These are phyloP conservation scores for Sminthurides bifidus DNA, from an alignment of 1,140 invertebrate species.

Conservation along the genomic window DNA sequence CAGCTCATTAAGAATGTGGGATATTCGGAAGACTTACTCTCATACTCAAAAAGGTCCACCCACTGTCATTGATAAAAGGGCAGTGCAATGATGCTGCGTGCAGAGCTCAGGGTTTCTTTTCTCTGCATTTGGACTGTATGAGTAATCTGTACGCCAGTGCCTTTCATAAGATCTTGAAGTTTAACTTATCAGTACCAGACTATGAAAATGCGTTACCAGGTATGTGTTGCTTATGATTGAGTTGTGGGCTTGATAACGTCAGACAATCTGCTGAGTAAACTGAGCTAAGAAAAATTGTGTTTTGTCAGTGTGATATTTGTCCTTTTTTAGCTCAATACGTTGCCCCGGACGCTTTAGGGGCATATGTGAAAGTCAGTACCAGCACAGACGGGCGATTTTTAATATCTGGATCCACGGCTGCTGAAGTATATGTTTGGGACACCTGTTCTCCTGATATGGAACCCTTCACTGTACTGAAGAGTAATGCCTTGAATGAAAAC, in stretches of 20 bases:
- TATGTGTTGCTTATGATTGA: not conserved
- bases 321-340: not conserved
- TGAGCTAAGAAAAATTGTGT: not conserved
- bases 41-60: slow-evolving; percentile 1
- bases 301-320: not conserved
- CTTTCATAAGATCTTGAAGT: slow-evolving; percentile 5
- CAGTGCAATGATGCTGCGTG: too few relatives aligned
- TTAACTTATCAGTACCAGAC: slow-evolving; percentile 3
- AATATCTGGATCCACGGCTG: not conserved
- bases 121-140: not conserved
- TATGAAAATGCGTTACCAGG: not conserved
- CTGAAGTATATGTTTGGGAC: slow-evolving; percentile 6
- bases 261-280: not conserved
- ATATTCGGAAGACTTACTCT: slow-evolving; percentile 3
- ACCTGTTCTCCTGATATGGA: not conserved
- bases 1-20: slow-evolving; percentile 3
- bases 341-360: not conserved
- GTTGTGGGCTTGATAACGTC: not conserved
- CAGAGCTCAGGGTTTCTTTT: not conserved
- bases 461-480: not conserved
- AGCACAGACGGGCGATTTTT: slow-evolving; percentile 9
- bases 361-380: slow-evolving; percentile 1
- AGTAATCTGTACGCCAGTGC: slow-evolving; percentile 6
- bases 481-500: too few relatives aligned
- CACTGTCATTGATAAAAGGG: not conserved